phyloP scores from a whole-genome alignment of 2,888 invertebrate species.

The Calliphora vomitoria region DNA sequence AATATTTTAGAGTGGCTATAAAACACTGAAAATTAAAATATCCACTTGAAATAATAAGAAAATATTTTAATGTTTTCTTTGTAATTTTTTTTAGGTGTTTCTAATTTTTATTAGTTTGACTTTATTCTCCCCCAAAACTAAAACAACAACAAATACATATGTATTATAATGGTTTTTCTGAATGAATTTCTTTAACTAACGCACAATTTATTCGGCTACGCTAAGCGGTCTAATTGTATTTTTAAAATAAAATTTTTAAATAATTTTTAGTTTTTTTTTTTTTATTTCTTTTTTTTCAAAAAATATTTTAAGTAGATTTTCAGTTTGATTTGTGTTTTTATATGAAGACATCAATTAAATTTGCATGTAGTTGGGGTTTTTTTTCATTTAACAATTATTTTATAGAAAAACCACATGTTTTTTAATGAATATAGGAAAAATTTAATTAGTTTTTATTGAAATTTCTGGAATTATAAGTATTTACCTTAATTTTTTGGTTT shows the following conservation, averaged over 20 bases:
- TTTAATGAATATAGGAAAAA: not conserved
- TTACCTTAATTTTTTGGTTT: not conserved
- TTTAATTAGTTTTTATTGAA: not conserved
- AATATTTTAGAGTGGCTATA: not conserved
- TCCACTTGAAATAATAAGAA: constrained; percentile 61
- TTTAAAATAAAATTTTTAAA: constrained; percentile 46
- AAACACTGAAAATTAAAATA: constrained; percentile 21
- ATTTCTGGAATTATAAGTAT: not conserved
- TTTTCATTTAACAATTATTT: not conserved
- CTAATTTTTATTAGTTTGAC: constrained; percentile 42
- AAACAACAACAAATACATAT: constrained; percentile 22
- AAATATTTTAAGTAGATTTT: constrained; percentile 54
- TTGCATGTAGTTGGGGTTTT: not conserved
- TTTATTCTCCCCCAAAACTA: not conserved
- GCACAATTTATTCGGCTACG: constrained; percentile 75
- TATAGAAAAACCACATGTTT: constrained; percentile 2
- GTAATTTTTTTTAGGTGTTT: constrained; percentile 47
- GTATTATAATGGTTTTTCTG: constrained; percentile 40
- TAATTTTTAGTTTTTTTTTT: not conserved
- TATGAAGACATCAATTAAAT: constrained; percentile 52
- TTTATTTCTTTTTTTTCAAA: not conserved
- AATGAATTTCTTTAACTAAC: constrained; percentile 70
- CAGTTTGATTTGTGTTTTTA: constrained; percentile 17
- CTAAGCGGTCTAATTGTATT: constrained; percentile 76
- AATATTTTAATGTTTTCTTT: constrained; percentile 38